Base-by-base conservation (phyloP, 2,113 vertebrate species). In the Marmota monax region DNA sequence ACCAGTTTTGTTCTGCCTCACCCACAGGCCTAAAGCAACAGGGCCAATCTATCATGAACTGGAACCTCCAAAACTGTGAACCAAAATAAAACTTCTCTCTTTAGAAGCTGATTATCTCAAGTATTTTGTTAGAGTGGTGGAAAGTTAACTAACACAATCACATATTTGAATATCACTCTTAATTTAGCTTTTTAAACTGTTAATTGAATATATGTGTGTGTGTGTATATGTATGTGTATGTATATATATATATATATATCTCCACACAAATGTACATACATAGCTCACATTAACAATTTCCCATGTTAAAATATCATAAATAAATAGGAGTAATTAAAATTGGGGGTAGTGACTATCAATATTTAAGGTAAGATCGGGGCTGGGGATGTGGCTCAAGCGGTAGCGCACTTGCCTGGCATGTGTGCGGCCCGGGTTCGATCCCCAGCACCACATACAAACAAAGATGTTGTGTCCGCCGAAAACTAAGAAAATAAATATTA, bases 291-390 rank as follows among this genome's bases (percentile, higher is more conserved):
- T 51, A 51, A 51, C 48, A 51, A 51, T 51, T 51, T 13, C 48
- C 48, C 48, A 51, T 86, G 14, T 69, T 78, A 92, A 67, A 37
- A 89, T 10, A 84, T 77, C 18, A 84, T 56, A 72, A 93, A 85
- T 58, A 90, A 90, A 90, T 11, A 67, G 18, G 23, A 11, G 20
- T 84, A 96, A 95, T 73, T 78, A 88, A 48, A 95, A 93, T 42
- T 67, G 20, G 12, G n/a, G 63, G 9, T 29, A 88, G 18, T 76
- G 34, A 51, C 42, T 88, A 67, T 48, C 84, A 84, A 88, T 37
- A 91, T 88, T 91, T 91, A 45, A 85, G 69, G 63, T 80, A 45
- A 91, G 18, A 96, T 22, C 37, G 37, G 37, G 37, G 37, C 37
- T 37, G 37, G 37, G 37, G 37, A 37, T 37, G 37, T 37, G 37